Evolutionary conservation across 2,113 vertebrate genomes (phyloP).

Genomic region (Saimiri boliviensis): DNA sequence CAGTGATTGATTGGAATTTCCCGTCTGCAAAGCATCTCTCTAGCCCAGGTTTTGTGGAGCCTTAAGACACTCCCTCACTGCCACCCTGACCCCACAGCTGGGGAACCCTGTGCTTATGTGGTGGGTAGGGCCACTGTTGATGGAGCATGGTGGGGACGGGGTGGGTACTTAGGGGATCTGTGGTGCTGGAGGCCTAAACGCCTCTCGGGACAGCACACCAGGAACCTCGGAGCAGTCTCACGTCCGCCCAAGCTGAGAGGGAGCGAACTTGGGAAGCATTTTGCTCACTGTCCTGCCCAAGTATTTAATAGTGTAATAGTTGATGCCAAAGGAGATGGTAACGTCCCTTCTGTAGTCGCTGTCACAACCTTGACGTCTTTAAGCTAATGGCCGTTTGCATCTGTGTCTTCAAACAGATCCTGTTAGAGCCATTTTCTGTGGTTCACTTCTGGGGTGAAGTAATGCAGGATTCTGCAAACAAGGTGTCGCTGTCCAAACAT

Average conservation of each 20-base stretch:
- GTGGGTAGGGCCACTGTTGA: neutral
- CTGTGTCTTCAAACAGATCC: slow-evolving; percentile 60
- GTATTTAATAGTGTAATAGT: neutral
- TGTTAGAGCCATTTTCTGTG: neutral
- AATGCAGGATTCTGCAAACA: slow-evolving; percentile 24
- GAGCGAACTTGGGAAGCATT: neutral
- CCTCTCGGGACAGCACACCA: neutral
- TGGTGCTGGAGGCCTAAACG: neutral
- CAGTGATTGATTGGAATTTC: neutral
- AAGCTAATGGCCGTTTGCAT: neutral
- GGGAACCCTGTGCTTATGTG: fast-evolving
- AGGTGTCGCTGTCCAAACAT: slow-evolving; percentile 79
- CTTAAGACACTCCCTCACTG: neutral
- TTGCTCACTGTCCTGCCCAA: neutral
- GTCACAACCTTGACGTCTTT: slow-evolving; percentile 18
- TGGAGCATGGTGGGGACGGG: fast-evolving
- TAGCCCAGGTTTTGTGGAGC: neutral
- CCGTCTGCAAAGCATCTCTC: neutral
- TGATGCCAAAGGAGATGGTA: slow-evolving; percentile 63
- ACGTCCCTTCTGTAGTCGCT: slow-evolving; percentile 25
- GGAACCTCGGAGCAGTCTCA: neutral
- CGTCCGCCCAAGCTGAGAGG: neutral
- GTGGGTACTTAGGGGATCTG: neutral
- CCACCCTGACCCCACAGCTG: neutral
- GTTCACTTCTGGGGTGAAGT: slow-evolving; percentile 41